Conservation (phyloP, 2,888 invertebrate genomes). For the Abrostola triplasia region DNA sequence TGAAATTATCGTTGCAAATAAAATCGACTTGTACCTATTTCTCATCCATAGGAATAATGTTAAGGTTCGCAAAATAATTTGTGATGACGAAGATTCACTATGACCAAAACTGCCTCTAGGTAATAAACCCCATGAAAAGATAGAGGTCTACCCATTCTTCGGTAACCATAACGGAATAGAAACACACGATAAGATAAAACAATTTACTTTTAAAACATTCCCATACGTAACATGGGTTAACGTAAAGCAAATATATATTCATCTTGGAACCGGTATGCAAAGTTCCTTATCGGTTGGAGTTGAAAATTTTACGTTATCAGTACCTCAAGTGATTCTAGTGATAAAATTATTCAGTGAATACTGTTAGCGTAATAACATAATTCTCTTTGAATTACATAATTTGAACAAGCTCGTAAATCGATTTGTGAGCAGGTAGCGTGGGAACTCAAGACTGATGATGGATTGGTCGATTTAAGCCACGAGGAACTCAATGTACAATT, state of each 20-base stretch:
- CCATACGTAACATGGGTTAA: slow-evolving; percentile 24
- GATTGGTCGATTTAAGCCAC: too few relatives aligned
- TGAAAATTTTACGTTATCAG: slow-evolving; percentile 28
- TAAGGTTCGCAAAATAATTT: too few relatives aligned
- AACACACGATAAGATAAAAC: slow-evolving; percentile 5
- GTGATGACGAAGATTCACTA: too few relatives aligned
- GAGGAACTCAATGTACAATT: too few relatives aligned
- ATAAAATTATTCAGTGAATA: slow-evolving; percentile 32
- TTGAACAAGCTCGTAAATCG: not conserved
- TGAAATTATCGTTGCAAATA: too few relatives aligned
- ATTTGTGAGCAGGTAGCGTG: slow-evolving; percentile 1
- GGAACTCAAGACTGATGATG: not conserved
- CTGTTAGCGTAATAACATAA: slow-evolving; percentile 5
- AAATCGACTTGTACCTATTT: too few relatives aligned
- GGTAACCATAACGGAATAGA: not conserved
- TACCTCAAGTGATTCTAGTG: slow-evolving; percentile 17
- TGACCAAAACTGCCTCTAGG: too few relatives aligned
- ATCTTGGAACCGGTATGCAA: slow-evolving; percentile 34
- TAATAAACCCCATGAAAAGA: too few relatives aligned
- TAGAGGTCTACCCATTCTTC: too few relatives aligned
- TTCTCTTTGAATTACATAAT: not conserved
- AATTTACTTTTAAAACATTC: slow-evolving; percentile 3
- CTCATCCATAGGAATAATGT: too few relatives aligned
- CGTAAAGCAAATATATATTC: slow-evolving; percentile 42
- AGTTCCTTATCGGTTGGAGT: slow-evolving; percentile 16